Percentiles rank a stretch among this genome's conserved stretches.
These are phyloP conservation scores for Conomelus anceps DNA, from an alignment of 2,888 invertebrate species.

Conservation along the genomic window DNA sequence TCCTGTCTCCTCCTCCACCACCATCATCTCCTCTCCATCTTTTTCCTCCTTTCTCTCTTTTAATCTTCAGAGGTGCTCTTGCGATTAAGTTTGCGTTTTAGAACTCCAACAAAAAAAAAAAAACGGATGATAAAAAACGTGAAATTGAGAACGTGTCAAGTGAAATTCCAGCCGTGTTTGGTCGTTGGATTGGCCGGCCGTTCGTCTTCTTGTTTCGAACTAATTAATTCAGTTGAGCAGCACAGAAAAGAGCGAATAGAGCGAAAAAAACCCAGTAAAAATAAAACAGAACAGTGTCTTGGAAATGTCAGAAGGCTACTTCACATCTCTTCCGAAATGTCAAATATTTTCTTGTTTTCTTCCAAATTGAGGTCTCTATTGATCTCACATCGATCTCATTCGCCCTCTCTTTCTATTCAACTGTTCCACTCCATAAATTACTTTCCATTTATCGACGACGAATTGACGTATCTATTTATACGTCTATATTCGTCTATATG, in stretches of 20 bases:
- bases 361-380: background rate
- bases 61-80: background rate
- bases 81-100: background rate
- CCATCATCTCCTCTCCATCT: background rate
- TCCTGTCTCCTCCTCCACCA: background rate
- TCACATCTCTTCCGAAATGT: background rate
- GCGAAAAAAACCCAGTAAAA: background rate
- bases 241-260: no score
- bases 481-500: no score
- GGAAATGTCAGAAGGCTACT: background rate
- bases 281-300: background rate
- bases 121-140: background rate
- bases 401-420: background rate
- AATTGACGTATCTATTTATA: no score
- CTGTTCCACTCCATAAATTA: background rate
- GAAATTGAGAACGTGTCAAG: background rate
- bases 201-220: background rate
- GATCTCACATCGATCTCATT: background rate
- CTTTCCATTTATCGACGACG: no score
- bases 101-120: background rate
- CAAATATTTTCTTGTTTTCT: background rate
- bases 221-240: background rate
- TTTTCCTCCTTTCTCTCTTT: background rate
- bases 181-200: background rate
- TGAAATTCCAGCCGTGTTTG: background rate